Evolutionary conservation across 1,140 invertebrate genomes (phyloP), one percentile per base, ranked within the genome.

Genomic region (Psix sp.): DNA sequence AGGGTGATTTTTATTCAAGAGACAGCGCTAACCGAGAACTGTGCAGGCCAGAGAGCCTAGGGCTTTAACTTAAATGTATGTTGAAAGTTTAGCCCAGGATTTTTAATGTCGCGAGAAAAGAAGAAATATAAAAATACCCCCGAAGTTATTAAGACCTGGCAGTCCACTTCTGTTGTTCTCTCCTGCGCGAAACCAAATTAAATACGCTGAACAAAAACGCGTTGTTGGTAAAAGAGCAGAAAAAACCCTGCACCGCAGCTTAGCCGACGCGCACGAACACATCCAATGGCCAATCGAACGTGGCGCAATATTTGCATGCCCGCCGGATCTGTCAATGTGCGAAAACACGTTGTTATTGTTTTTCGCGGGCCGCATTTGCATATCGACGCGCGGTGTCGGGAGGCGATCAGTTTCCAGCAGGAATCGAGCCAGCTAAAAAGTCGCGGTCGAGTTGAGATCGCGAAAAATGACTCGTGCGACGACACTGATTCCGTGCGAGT

Each of bases 1-100:
- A 86, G 79, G 81, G 79, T 81, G 78, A 86, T 85, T 85, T 85
- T 85, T 85, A 86, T 86, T 85, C 83, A 85, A 84, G 83, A 83
- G 82, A 84, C 82, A 82, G 68, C 80, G 74, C 75, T 79, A 68
- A 65, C 63, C 71, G 63, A 62, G 76, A 77, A 76, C 73, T 72
- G 74, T 63, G 76, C 59, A 65, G 78, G 70, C 67, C 73, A 75
- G 66, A 77, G 70, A 76, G 77, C 72, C 72, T 45, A 54, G 65
- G 77, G 79, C 77, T 85, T 82, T 80, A 82, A 85, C 75, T 80
- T 84, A 78, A 82, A 81, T 84, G 78, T 80, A 83, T 80, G 82
- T 83, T 77, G 79, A 83, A 83, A 83, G 77, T 84, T 82, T 82
- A 84, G 80, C 76, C 70, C 65, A 76, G 77, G 81, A 80, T 84